phyloP scores from a whole-genome alignment of 2,888 invertebrate genomes.

The Trissoscelio sp. region DNA sequence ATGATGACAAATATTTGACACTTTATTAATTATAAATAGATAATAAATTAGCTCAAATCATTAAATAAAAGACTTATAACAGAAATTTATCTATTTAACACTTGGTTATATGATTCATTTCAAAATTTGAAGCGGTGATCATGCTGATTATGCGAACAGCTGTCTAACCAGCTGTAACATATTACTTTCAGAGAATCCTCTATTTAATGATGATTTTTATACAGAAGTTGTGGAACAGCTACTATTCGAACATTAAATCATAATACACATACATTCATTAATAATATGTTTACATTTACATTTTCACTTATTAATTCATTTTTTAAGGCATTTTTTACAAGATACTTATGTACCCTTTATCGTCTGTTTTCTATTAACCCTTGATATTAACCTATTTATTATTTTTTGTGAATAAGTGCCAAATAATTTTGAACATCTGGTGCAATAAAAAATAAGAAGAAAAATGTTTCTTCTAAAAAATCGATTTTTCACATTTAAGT shows the following conservation, averaged over 20 bases:
- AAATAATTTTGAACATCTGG: slow-evolving; percentile 3
- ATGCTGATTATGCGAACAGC: slow-evolving; percentile 74
- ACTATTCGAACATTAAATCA: background rate
- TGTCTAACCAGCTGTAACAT: slow-evolving; percentile 78
- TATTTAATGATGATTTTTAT: slow-evolving; percentile 47
- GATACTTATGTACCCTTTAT: background rate
- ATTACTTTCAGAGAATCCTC: slow-evolving; percentile 62
- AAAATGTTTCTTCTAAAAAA: background rate
- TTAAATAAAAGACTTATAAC: slow-evolving; percentile 5
- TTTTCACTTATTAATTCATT: slow-evolving; percentile 11
- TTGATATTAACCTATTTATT: background rate
- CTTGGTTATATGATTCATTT: slow-evolving; percentile 69
- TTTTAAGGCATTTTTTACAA: background rate
- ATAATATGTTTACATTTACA: background rate
- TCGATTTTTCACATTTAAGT: background rate
- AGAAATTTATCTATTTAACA: slow-evolving; percentile 71
- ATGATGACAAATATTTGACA: slow-evolving; percentile 10
- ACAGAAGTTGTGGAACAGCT: slow-evolving; percentile 1
- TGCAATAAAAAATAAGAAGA: background rate
- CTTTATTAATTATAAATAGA: slow-evolving; percentile 34
- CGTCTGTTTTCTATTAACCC: background rate
- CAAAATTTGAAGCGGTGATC: slow-evolving; percentile 74
- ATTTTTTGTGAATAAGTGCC: background rate
- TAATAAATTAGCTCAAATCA: slow-evolving; percentile 37
- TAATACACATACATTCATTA: slow-evolving; percentile 12